Evolutionary conservation across 2,797 vertebrate genomes (phyloP).

Genomic region (Acipenser oxyrinchus): DNA sequence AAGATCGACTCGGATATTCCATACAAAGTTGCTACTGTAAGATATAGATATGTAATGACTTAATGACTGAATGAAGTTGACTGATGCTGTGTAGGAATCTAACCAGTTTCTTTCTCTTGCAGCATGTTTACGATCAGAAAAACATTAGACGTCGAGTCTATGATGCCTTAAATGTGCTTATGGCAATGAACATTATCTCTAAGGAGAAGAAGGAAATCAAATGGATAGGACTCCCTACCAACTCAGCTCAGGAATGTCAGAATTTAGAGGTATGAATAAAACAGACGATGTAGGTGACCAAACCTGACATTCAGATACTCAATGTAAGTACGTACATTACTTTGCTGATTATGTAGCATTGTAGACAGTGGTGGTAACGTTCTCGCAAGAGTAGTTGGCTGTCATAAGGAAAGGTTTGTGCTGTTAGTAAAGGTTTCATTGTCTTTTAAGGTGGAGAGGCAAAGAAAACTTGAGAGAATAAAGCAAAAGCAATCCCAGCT

Average conservation of each 20-base stretch:
- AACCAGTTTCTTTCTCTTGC: slow-evolving; percentile 4
- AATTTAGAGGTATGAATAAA: slow-evolving; percentile 77
- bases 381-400: too few species aligned
- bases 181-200: slow-evolving; percentile 99
- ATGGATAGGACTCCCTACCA: slow-evolving; percentile 97
- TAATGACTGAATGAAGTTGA: too few species aligned
- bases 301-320: not conserved
- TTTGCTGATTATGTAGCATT: too few species aligned
- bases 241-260: slow-evolving; percentile 98
- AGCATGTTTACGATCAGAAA: slow-evolving; percentile 97
- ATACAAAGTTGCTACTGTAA: too few species aligned
- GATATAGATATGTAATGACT: too few species aligned
- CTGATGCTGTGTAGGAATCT: slow-evolving; percentile 7
- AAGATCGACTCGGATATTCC: too few species aligned
- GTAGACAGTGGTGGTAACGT: too few species aligned
- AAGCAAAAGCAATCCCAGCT: slow-evolving; percentile 98
- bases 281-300: too few species aligned
- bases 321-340: not conserved
- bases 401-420: too few species aligned
- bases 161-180: slow-evolving; percentile 95
- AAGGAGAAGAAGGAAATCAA: slow-evolving; percentile 99
- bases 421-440: too few species aligned
- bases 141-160: slow-evolving; percentile 97
- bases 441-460: slow-evolving; percentile 80
- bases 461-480: slow-evolving; percentile 92